phyloP scores from a whole-genome alignment of 2,797 vertebrate species.

The Caiman crocodilus region DNA sequence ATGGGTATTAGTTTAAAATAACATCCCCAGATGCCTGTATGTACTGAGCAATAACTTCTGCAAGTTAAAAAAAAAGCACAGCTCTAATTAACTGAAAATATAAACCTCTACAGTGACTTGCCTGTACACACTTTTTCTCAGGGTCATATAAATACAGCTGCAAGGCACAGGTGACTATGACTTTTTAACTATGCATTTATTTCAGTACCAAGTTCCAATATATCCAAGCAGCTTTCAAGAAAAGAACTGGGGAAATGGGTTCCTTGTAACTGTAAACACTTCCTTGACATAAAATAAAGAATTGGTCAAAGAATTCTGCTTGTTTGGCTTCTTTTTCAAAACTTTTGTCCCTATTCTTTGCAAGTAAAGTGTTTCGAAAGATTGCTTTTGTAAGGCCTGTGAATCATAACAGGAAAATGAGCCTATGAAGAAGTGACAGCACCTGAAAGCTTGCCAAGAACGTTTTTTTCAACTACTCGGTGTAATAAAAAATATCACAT shows the following conservation, averaged over 20 bases:
- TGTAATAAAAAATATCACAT: too few species aligned
- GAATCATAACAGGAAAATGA: too few species aligned
- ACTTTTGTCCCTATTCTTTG: neutral
- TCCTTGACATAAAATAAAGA: slow-evolving; percentile 29
- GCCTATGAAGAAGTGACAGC: too few species aligned
- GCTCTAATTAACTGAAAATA: slow-evolving; percentile 23
- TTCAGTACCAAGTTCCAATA: neutral
- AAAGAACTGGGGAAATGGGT: neutral
- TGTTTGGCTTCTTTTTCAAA: neutral
- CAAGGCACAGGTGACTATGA: slow-evolving; percentile 46
- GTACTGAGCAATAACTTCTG: slow-evolving; percentile 39
- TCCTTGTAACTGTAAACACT: slow-evolving; percentile 2
- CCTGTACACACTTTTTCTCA: slow-evolving; percentile 59
- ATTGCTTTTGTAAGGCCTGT: neutral
- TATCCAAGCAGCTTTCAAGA: neutral
- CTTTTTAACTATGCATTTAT: slow-evolving; percentile 8
- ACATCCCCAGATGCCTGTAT: neutral
- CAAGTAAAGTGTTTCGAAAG: neutral
- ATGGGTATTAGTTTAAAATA: slow-evolving; percentile 34
- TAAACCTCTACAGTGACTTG: slow-evolving; percentile 47
- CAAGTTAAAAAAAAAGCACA: neutral
- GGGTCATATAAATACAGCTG: slow-evolving; percentile 55
- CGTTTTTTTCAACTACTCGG: too few species aligned
- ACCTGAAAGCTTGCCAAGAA: too few species aligned
- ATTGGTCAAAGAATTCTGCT: neutral